These are phyloP conservation scores for Xestia xanthographa DNA, from an alignment of 2,888 invertebrate genomes.

Conservation along the genomic window DNA sequence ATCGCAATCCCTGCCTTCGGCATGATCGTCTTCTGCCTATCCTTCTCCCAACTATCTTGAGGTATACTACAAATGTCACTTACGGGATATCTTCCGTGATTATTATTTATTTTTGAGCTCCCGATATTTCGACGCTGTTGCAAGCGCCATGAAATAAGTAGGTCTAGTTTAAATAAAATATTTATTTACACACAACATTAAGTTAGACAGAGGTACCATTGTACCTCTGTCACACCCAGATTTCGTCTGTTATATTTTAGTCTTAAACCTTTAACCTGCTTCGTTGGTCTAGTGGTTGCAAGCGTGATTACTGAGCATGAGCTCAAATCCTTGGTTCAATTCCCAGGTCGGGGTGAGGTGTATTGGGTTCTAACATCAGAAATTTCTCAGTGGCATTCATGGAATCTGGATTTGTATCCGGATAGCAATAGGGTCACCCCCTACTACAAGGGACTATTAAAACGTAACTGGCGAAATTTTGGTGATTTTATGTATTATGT, in stretches of 20 bases:
- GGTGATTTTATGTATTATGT: not conserved
- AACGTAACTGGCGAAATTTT: not conserved
- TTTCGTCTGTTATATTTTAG: not conserved
- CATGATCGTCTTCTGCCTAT: too few species aligned
- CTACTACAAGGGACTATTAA: not conserved
- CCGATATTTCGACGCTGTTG: too few species aligned
- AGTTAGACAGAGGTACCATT: not conserved
- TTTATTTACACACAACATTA: not conserved
- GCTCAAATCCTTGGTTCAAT: not conserved
- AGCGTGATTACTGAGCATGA: not conserved
- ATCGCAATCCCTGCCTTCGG: too few species aligned
- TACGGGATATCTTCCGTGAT: too few species aligned
- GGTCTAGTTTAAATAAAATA: not conserved
- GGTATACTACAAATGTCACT: too few species aligned
- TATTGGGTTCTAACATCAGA: not conserved
- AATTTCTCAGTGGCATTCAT: not conserved
- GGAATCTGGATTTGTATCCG: not conserved
- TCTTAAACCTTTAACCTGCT: not conserved
- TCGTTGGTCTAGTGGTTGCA: not conserved
- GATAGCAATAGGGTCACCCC: not conserved
- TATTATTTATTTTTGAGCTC: too few species aligned
- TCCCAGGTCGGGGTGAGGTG: not conserved
- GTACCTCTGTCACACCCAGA: not conserved
- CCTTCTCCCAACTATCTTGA: not conserved
- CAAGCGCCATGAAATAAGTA: too few species aligned